Conservation (phyloP, 2,888 invertebrate species). For the Drosophila histrio region DNA sequence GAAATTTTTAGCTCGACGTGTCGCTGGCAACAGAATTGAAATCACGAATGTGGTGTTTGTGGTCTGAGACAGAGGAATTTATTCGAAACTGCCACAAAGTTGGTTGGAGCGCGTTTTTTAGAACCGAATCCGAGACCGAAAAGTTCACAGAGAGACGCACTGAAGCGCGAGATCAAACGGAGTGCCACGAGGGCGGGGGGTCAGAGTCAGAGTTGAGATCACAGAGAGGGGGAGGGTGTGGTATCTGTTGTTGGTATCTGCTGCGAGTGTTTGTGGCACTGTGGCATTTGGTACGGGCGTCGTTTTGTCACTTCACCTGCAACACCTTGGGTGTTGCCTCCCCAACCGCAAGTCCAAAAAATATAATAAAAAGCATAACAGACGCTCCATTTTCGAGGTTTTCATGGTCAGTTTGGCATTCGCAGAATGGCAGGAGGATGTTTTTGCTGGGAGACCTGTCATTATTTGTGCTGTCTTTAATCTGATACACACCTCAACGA, state of each 20-base stretch:
- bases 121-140: conserved; percentile 49
- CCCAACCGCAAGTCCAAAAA: conserved; percentile 17
- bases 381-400: conserved; percentile 35
- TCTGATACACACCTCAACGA: conserved; percentile 17
- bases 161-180: conserved; percentile 70
- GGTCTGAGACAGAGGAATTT: conserved; percentile 62
- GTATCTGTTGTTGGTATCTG: conserved; percentile 5
- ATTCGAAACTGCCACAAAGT: conserved; percentile 53
- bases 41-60: conserved; percentile 71
- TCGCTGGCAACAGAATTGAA: conserved; percentile 46
- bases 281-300: conserved; percentile 50
- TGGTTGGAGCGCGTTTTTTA: conserved; percentile 36
- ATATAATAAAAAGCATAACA: neutral
- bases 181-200: neutral
- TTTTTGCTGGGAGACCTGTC: conserved; percentile 42
- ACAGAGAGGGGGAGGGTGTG: neutral
- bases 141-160: conserved; percentile 54
- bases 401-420: conserved; percentile 77
- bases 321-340: conserved; percentile 55
- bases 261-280: conserved; percentile 53
- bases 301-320: conserved; percentile 77
- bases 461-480: conserved; percentile 48
- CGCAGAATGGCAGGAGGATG: conserved; percentile 72
- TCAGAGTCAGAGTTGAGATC: neutral
- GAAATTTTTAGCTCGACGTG: conserved; percentile 13